Evolutionary conservation across 2,888 invertebrate genomes (phyloP).

Genomic region (Drosophila pseudotalamancana): DNA sequence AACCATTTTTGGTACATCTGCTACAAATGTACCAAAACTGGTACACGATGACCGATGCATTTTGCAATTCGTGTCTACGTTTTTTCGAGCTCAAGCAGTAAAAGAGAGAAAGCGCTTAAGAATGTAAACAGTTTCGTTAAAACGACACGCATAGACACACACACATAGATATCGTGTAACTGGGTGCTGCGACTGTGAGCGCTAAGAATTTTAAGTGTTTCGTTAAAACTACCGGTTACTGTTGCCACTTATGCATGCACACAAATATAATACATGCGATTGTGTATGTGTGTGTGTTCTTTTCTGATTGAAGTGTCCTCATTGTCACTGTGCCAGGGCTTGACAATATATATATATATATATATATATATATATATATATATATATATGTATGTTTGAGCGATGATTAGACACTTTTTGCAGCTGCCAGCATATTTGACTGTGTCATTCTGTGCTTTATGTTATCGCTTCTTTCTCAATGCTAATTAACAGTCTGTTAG

Average conservation of each 20-base stretch:
- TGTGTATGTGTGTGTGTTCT: not conserved
- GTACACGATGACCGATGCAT: too few species aligned
- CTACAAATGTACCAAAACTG: too few species aligned
- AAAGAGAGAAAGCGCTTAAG: too few species aligned
- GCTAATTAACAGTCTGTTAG: not conserved
- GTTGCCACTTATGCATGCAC: conserved; percentile 4
- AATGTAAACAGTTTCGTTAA: too few species aligned
- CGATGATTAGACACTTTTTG: conserved; percentile 5
- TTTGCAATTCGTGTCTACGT: too few species aligned
- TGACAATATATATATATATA: too few species aligned
- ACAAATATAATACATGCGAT: not conserved
- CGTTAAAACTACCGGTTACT: conserved; percentile 21
- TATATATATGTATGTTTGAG: not conserved
- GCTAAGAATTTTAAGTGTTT: not conserved
- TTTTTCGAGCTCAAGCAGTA: too few species aligned
- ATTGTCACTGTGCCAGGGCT: conserved; percentile 22
- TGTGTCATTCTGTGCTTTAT: not conserved
- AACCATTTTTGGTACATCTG: too few species aligned
- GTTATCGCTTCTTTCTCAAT: not conserved
- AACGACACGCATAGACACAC: too few species aligned
- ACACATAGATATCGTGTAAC: too few species aligned
- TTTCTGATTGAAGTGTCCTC: conserved; percentile 12
- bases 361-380: too few species aligned
- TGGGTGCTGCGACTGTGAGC: too few species aligned
- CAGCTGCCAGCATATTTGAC: not conserved